phyloP scores from a whole-genome alignment of 2,797 vertebrate species.

The Pempheris klunzingeri region DNA sequence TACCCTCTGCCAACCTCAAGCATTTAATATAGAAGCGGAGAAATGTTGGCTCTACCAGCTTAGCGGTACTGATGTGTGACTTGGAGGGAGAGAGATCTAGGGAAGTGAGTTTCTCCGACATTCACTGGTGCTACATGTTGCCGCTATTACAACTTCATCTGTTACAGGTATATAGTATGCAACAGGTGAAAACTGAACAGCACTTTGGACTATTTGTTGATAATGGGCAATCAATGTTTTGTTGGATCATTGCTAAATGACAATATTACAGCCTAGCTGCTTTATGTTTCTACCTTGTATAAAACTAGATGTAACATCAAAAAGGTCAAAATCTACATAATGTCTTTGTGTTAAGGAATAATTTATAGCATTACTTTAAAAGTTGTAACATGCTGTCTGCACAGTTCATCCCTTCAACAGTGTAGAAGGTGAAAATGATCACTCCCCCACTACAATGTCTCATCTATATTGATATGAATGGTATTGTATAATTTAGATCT shows the following conservation, averaged over 20 bases:
- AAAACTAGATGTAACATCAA: conserved; percentile 19
- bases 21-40: conserved; percentile 15
- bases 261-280: conserved; percentile 43
- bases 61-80: conserved; percentile 20
- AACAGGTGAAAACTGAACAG: conserved; percentile 35
- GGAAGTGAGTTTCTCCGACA: background rate
- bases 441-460: background rate
- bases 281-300: conserved; percentile 60
- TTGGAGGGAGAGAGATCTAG: conserved; percentile 4
- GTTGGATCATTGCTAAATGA: conserved; percentile 19
- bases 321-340: conserved; percentile 29
- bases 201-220: conserved; percentile 46
- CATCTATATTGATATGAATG: background rate
- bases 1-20: conserved; percentile 20
- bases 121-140: conserved; percentile 64
- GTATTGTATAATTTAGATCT: background rate
- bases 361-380: conserved; percentile 22
- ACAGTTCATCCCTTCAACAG: conserved; percentile 16
- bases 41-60: conserved; percentile 20
- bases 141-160: conserved; percentile 37
- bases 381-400: conserved; percentile 16
- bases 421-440: conserved; percentile 9
- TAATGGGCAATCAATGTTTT: conserved; percentile 30
- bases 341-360: conserved; percentile 22
- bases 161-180: conserved; percentile 37